These are phyloP conservation scores for Microdon myrmicae DNA, from an alignment of 2,888 invertebrate species.

Conservation along the genomic window DNA sequence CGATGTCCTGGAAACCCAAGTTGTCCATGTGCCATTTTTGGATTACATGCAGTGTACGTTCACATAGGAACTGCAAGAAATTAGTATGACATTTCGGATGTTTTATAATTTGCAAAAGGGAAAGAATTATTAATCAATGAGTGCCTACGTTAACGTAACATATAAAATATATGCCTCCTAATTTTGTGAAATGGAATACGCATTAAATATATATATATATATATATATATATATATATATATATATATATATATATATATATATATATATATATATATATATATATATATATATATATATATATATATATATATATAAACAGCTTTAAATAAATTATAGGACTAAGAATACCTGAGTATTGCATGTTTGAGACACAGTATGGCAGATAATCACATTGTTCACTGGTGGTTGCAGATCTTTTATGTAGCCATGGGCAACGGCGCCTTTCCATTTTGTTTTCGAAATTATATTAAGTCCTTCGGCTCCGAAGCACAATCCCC, in stretches of 20 bases:
- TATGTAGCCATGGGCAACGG: slow-evolving; percentile 67
- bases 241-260: neutral
- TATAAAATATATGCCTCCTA: too few relatives aligned
- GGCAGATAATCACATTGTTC: slow-evolving; percentile 71
- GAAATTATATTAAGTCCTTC: slow-evolving; percentile 67
- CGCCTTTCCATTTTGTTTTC: slow-evolving; percentile 75
- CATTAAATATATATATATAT: neutral
- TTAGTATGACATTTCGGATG: slow-evolving; percentile 53
- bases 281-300: neutral
- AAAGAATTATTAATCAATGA: too few relatives aligned
- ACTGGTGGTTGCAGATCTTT: slow-evolving; percentile 67
- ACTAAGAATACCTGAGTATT: slow-evolving; percentile 25
- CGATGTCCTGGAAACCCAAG: slow-evolving; percentile 74
- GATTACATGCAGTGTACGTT: slow-evolving; percentile 70
- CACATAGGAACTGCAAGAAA: slow-evolving; percentile 68
- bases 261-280: neutral
- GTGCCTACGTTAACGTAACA: too few relatives aligned
- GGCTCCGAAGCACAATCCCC: too few relatives aligned
- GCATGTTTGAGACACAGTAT: slow-evolving; percentile 74
- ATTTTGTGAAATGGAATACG: too few relatives aligned
- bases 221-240: neutral
- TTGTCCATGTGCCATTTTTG: slow-evolving; percentile 76
- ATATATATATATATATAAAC: neutral
- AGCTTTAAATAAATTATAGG: neutral
- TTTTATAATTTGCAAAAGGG: too few relatives aligned